Conservation (phyloP, 2,888 invertebrate genomes). For the Ochlodes sylvanus region DNA sequence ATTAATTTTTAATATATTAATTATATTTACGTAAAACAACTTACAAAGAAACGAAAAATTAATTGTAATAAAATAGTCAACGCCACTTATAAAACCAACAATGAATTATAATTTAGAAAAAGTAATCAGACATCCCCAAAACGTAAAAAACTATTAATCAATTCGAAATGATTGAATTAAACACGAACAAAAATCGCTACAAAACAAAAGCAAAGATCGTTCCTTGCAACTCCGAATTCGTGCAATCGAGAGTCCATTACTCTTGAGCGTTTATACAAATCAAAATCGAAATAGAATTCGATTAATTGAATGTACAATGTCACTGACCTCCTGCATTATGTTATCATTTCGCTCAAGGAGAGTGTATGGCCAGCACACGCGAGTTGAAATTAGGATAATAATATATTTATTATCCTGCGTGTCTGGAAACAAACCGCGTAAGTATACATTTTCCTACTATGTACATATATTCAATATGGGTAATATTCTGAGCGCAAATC, state of each 20-base stretch:
- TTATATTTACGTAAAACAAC: too few relatives aligned
- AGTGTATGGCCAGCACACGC: slow-evolving; percentile 35
- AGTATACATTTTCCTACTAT: slow-evolving; percentile 3
- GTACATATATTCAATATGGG: not conserved
- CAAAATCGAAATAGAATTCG: slow-evolving; percentile 39
- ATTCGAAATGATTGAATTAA: slow-evolving; percentile 13
- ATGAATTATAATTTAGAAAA: not conserved
- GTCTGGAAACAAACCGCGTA: slow-evolving; percentile 2
- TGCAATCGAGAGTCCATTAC: slow-evolving; percentile 26
- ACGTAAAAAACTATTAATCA: slow-evolving; percentile 15
- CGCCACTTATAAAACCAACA: too few relatives aligned
- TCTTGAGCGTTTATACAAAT: slow-evolving; percentile 36
- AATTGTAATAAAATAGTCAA: too few relatives aligned
- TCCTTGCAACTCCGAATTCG: slow-evolving; percentile 10
- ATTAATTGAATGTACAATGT: slow-evolving; percentile 42
- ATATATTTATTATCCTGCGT: slow-evolving; percentile 43
- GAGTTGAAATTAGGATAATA: slow-evolving; percentile 56
- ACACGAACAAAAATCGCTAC: slow-evolving; percentile 2
- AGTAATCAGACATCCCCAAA: not conserved
- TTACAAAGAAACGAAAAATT: too few relatives aligned
- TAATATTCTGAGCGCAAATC: too few relatives aligned
- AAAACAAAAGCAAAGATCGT: not conserved
- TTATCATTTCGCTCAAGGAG: slow-evolving; percentile 41
- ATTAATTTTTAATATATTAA: too few relatives aligned
- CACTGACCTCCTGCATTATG: slow-evolving; percentile 46